These are phyloP conservation scores for Lepidurus packardi DNA, from an alignment of 1,140 invertebrate species.

Conservation along the genomic window DNA sequence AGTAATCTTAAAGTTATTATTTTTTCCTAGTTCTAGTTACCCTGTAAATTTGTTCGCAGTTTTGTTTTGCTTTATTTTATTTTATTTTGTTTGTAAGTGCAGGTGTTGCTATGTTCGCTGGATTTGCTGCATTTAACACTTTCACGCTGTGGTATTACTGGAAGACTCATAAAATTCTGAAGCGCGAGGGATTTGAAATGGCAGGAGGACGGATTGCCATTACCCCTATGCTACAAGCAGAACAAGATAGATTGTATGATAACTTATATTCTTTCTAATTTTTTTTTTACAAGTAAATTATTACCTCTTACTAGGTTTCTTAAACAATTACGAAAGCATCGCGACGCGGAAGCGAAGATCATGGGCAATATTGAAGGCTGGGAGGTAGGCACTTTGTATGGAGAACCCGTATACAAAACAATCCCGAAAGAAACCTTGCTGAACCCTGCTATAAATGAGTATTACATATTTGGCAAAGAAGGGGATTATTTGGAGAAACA, in stretches of 20 bases:
- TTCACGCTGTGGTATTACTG: conserved; percentile 54
- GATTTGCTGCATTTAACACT: conserved; percentile 55
- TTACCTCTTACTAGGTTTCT: conserved; percentile 50
- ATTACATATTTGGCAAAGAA: conserved; percentile 50
- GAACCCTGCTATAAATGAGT: conserved; percentile 59
- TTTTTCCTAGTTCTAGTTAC: too few relatives aligned
- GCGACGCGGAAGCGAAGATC: conserved; percentile 74
- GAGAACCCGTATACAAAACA: conserved; percentile 69
- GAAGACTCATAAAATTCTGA: conserved; percentile 49
- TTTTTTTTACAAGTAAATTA: conserved; percentile 27
- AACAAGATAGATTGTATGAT: conserved; percentile 67
- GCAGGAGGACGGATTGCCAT: conserved; percentile 66
- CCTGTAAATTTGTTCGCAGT: too few relatives aligned
- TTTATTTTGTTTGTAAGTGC: conserved; percentile 37
- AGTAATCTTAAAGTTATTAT: too few relatives aligned
- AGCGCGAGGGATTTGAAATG: conserved; percentile 61
- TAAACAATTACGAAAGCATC: conserved; percentile 69
- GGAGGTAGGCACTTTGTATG: conserved; percentile 77
- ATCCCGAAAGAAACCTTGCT: conserved; percentile 51
- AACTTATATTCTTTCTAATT: not conserved
- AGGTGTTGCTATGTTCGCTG: conserved; percentile 56
- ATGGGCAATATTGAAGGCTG: conserved; percentile 84
- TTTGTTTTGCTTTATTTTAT: not conserved
- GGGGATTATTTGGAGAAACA: not conserved
- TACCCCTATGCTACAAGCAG: conserved; percentile 67